A percentile compares a stretch with the other conserved stretches of the same genome.
Evolutionary conservation across 2,113 vertebrate species (phyloP).

Genomic region (Potamarius usumacintae): DNA sequence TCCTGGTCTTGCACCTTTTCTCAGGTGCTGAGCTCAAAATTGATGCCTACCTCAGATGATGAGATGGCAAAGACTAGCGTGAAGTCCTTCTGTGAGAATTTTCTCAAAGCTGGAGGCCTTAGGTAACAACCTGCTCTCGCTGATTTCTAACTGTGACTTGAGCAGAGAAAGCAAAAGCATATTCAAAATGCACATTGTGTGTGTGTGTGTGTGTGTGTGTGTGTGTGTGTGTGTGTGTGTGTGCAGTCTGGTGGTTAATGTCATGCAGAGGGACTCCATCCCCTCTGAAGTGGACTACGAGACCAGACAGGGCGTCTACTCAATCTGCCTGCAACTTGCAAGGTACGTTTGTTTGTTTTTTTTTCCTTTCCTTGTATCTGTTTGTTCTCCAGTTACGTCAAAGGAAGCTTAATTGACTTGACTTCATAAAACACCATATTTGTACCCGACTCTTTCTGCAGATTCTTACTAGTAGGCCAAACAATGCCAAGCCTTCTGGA

Average conservation of each 20-base stretch:
- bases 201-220: slow-evolving; percentile 53
- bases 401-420: too few species aligned
- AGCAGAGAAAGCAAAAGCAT: neutral
- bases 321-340: slow-evolving; percentile 95
- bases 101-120: slow-evolving; percentile 94
- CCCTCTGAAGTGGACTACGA: slow-evolving; percentile 98
- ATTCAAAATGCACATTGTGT: neutral
- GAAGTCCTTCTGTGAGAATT: slow-evolving; percentile 98
- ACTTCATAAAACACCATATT: neutral
- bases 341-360: slow-evolving; percentile 71
- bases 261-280: slow-evolving; percentile 98
- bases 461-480: slow-evolving; percentile 95
- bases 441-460: slow-evolving; percentile 56
- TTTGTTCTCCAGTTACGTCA: neutral
- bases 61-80: slow-evolving; percentile 99
- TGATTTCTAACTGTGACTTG: too few species aligned
- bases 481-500: slow-evolving; percentile 89
- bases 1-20: neutral
- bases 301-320: slow-evolving; percentile 97
- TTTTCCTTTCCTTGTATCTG: neutral
- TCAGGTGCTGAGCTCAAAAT: slow-evolving; percentile 97
- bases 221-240: slow-evolving; percentile 54
- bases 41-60: slow-evolving; percentile 98
- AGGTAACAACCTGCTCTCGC: slow-evolving; percentile 72
- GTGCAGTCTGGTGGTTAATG: slow-evolving; percentile 94